Percentiles rank a stretch among this genome's conserved stretches.
phyloP scores from a whole-genome alignment of 2,888 invertebrate genomes.

The Xanthia icteritia region DNA sequence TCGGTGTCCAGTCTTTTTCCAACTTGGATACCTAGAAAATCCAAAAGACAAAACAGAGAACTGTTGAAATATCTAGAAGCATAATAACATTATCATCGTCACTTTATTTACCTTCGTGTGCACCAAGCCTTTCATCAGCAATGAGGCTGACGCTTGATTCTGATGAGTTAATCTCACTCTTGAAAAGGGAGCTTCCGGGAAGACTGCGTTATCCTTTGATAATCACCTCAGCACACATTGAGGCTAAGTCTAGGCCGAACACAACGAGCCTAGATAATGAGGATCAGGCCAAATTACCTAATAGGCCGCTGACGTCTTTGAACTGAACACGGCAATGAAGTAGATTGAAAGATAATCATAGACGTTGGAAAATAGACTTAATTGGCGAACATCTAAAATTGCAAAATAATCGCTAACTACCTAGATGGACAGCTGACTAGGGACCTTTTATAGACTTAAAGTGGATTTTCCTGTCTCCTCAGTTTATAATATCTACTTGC shows the following conservation, averaged over 20 bases:
- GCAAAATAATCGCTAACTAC: background rate
- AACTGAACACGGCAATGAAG: conserved; percentile 12
- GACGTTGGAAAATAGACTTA: background rate
- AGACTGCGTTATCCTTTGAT: conserved; percentile 1
- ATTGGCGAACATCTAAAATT: conserved; percentile 12
- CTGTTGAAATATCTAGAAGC: background rate
- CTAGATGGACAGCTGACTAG: background rate
- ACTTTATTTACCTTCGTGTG: background rate
- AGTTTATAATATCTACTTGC: too few species aligned
- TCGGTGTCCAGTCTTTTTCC: background rate
- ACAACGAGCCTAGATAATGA: conserved; percentile 16
- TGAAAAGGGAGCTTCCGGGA: conserved; percentile 43
- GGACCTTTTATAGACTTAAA: too few species aligned
- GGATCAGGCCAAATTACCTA: conserved; percentile 6
- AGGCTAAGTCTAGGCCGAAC: conserved; percentile 13
- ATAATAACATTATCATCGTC: background rate
- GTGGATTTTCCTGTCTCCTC: background rate
- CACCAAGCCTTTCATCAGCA: background rate
- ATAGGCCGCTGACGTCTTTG: conserved; percentile 16
- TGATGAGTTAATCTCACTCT: conserved; percentile 23
- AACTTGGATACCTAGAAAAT: background rate
- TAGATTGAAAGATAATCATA: conserved; percentile 19
- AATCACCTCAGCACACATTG: conserved; percentile 4
- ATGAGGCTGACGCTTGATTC: conserved; percentile 10
- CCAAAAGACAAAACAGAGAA: background rate